Conservation (phyloP, 1,140 invertebrate genomes). For the Euglossa dilemma region DNA sequence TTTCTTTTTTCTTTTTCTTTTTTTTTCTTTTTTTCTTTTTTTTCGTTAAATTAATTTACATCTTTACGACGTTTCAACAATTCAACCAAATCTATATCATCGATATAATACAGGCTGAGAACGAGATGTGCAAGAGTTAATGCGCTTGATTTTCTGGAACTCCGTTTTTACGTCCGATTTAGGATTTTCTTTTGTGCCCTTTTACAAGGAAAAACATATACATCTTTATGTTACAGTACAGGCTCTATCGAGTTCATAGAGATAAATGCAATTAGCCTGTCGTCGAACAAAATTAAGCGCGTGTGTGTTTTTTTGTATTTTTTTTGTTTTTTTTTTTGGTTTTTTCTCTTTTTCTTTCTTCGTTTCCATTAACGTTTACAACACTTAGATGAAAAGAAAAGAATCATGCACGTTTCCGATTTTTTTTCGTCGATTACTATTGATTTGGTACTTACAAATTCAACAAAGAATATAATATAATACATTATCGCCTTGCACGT, state of each 20-base stretch:
- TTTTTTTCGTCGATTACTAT: slow-evolving; percentile 4
- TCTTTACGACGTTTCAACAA: slow-evolving; percentile 29
- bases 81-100: slow-evolving; percentile 22
- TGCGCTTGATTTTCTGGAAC: background rate
- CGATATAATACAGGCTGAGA: slow-evolving; percentile 15
- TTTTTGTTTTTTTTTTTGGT: too few species aligned
- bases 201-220: slow-evolving; percentile 7
- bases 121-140: slow-evolving; percentile 24
- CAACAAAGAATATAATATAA: slow-evolving; percentile 24
- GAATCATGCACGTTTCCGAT: background rate
- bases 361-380: slow-evolving; percentile 5
- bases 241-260: slow-evolving; percentile 25
- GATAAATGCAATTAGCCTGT: slow-evolving; percentile 49
- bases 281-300: slow-evolving; percentile 14
- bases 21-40: too few species aligned
- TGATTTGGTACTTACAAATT: slow-evolving; percentile 9
- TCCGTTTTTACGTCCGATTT: background rate
- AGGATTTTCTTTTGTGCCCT: slow-evolving; percentile 12
- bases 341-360: too few species aligned
- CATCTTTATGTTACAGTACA: slow-evolving; percentile 17
- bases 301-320: background rate
- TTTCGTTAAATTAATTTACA: slow-evolving; percentile 38
- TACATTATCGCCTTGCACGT: slow-evolving; percentile 9
- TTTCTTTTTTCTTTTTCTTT: background rate
- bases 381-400: background rate